Base-by-base conservation (phyloP, 2,888 invertebrate species). In the Litoditis marina region DNA sequence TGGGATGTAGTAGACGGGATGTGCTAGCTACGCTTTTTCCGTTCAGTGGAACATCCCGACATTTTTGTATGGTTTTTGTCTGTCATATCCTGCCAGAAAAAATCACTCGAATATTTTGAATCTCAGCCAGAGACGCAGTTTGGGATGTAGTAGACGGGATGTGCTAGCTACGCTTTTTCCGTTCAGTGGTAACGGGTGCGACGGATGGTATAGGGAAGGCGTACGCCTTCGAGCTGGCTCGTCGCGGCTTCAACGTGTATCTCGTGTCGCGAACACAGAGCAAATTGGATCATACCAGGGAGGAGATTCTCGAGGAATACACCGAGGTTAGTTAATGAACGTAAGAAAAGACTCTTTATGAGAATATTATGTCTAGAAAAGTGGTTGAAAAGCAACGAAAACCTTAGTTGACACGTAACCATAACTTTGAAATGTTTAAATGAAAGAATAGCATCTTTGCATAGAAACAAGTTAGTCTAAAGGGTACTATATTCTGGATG, bases 171-270 rank as follows among this genome's bases (percentile, higher is more conserved):
- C 5, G 7, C 6, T 30, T 32, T 8, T 52, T 19, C 8, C 27
- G 42, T 80, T 49, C 53, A 79, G 81, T 82, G 53, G 72, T 82
- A 0, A 82, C 82, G 28, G 82, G 82, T 32, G 69, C 77, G 44
- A 82, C 82, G 7, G 82, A 82, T 59, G 82, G 82, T 39, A 82
- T 83, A 64, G 82, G 82, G 32, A 78, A 76, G 63, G 81, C 79
- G 2, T 83, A 82, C 65, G 81, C 81, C 13, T 70, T 72, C 36
- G 78, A 81, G 59, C 65, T 83, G 55, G 82, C 82, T 6, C 55
- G 69, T n/a, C 63, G 67, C 16, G 73, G 73, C 25, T 81, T 82
- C 73, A 80, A 82, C 64, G 56, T 82, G 27, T 65, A 79, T 30
- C 66, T 82, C 28, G 72, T 82, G 55, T 78, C 80, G 19, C 73